Evolutionary conservation across 2,888 invertebrate species (phyloP), one percentile per base, ranked within the genome.

Genomic region (Netelia inedita): DNA sequence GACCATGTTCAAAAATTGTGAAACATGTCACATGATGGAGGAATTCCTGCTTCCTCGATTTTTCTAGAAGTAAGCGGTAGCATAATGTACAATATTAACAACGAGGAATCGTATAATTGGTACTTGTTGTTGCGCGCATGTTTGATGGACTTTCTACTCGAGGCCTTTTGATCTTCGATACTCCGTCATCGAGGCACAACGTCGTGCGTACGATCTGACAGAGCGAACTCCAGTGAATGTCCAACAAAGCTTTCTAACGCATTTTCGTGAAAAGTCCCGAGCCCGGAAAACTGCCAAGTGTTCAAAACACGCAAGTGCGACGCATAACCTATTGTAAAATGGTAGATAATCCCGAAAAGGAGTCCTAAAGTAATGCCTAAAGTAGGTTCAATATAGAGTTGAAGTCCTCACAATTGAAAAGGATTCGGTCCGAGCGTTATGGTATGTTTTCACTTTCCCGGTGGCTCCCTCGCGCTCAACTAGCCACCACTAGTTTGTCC

Each of bases 71-170:
- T 61, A 59, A 19, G 53, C 43, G 59, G 46, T 69, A 35, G 19
- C 50, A 74, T 10, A 43, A 59, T 16, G 16, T 8, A 74, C 28
- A 61, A 73, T 23, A 55, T 63, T 28, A 10, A 11, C 8, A 2
- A 16, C 16, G 10, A 63, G 61, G 14, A 55, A 65, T 35, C 28
- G 21, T 23, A 8, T 19, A 55, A 43, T 55, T 23, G 63, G 53
- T 41, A 65, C 16, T 72, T 53, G 57, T 68, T 16, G 57, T 5
- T 76, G 50, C n/a, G 28, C 57, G 46, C 68, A 57, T 68, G 65
- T 50, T 66, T 68, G 57, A 73, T 79, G 72, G 59, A 80, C 73
- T 80, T 80, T 80, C 73, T 74, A 80, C 46, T 68, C 46, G 43
- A 74, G 14, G 53, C 43, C 41, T 50, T 35, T 66, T 16, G 68